phyloP scores from a whole-genome alignment of 2,888 invertebrate genomes.

The Teinopalpus imperialis region DNA sequence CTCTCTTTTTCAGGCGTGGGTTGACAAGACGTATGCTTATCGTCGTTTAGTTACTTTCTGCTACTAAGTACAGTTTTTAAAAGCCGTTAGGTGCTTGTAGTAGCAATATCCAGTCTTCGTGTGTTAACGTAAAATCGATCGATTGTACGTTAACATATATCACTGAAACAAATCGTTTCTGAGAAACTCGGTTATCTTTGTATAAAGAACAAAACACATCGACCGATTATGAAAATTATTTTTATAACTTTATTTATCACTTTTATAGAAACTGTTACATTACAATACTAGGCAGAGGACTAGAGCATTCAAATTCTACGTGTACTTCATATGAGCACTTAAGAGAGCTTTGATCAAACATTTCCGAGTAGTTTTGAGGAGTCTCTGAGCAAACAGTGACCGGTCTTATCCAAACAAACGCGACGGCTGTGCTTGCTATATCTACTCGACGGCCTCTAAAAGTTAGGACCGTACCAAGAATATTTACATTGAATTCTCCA shows the following conservation, averaged over 20 bases:
- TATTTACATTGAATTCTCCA: slow-evolving; percentile 65
- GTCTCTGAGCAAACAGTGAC: slow-evolving; percentile 73
- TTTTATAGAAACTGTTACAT: too few species aligned
- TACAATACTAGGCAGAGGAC: too few species aligned
- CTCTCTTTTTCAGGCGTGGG: slow-evolving; percentile 55
- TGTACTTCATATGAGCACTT: slow-evolving; percentile 44
- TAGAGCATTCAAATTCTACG: too few species aligned
- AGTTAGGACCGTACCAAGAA: slow-evolving; percentile 56
- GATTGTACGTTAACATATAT: slow-evolving; percentile 19
- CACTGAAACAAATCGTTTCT: too few species aligned
- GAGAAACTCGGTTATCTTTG: too few species aligned
- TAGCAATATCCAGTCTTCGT: slow-evolving; percentile 46
- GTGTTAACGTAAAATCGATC: slow-evolving; percentile 13
- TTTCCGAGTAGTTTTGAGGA: slow-evolving; percentile 71
- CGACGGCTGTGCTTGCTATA: slow-evolving; percentile 37
- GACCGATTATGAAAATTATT: too few species aligned
- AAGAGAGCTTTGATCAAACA: slow-evolving; percentile 62
- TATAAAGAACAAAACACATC: too few species aligned
- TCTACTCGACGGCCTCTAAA: slow-evolving; percentile 52
- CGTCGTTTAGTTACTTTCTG: slow-evolving; percentile 74
- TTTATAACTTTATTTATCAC: too few species aligned
- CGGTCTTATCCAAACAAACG: slow-evolving; percentile 73
- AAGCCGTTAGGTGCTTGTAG: slow-evolving; percentile 74
- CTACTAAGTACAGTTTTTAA: slow-evolving; percentile 77
- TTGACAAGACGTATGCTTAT: slow-evolving; percentile 76